Percentiles rank a stretch among this genome's conserved stretches.
These are phyloP conservation scores for Synodontis membranacea DNA, from an alignment of 2,113 vertebrate genomes.

Conservation along the genomic window DNA sequence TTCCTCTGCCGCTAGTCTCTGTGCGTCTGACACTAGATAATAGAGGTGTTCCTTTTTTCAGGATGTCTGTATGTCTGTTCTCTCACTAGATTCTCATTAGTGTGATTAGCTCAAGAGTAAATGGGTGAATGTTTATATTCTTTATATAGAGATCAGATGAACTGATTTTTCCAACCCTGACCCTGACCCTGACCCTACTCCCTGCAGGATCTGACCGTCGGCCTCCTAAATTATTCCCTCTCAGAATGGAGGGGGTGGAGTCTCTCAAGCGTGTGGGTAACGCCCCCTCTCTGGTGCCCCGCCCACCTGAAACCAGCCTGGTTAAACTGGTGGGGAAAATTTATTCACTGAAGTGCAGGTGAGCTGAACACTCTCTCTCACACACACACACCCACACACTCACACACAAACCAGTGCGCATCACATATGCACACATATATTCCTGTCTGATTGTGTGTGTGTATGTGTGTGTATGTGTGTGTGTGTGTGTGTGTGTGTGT, in stretches of 20 bases:
- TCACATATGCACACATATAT: background rate
- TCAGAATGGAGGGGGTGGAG: constrained; percentile 64
- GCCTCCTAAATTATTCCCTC: constrained; percentile 66
- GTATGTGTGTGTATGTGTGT: background rate
- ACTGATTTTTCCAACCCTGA: too few species aligned
- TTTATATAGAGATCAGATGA: background rate
- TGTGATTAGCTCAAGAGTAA: background rate
- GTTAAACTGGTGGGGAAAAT: constrained; percentile 90
- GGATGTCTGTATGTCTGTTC: background rate
- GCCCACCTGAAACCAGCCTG: constrained; percentile 84
- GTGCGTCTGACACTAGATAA: background rate
- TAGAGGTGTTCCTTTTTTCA: background rate
- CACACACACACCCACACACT: background rate
- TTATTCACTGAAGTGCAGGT: constrained; percentile 95
- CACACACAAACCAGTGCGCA: background rate
- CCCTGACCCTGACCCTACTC: too few species aligned
- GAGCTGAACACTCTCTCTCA: background rate
- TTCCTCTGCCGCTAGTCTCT: background rate
- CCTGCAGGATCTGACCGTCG: constrained; percentile 76
- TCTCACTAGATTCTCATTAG: background rate
- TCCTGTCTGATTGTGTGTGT: background rate
- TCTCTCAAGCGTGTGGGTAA: constrained; percentile 80
- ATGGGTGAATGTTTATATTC: background rate
- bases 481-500: background rate
- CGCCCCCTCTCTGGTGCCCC: constrained; percentile 86